These are phyloP conservation scores for Cepaea nemoralis DNA, from an alignment of 1,140 invertebrate genomes.

Conservation along the genomic window DNA sequence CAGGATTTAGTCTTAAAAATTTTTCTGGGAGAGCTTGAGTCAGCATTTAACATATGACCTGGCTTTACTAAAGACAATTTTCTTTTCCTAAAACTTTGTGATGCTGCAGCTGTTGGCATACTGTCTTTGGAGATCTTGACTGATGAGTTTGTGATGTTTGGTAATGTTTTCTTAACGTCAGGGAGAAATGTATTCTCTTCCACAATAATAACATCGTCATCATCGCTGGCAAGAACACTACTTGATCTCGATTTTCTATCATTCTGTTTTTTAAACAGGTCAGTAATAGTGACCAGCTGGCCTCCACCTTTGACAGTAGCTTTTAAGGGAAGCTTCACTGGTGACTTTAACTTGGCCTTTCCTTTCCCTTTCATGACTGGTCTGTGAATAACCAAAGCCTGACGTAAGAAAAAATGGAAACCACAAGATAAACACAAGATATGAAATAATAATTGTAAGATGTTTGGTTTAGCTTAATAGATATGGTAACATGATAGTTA, in stretches of 20 bases:
- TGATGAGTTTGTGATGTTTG: not conserved
- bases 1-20: not conserved
- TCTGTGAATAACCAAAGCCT: not conserved
- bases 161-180: not conserved
- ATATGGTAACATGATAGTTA: no score
- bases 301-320: not conserved
- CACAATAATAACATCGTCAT: constrained; percentile 13
- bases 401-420: not conserved
- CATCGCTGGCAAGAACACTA: not conserved
- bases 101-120: not conserved
- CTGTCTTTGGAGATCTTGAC: not conserved
- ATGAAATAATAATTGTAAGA: no score
- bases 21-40: not conserved
- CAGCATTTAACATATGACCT: not conserved
- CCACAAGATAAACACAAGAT: no score
- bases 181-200: not conserved
- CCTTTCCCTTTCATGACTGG: not conserved
- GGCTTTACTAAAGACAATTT: not conserved
- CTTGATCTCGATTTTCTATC: not conserved
- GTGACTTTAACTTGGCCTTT: not conserved
- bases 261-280: not conserved
- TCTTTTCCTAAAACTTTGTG: not conserved
- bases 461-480: no score
- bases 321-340: not conserved
- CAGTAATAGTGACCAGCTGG: not conserved